Percentiles rank a stretch among this genome's conserved stretches.
phyloP scores from a whole-genome alignment of 2,888 invertebrate genomes.

The Noctua fimbriata region DNA sequence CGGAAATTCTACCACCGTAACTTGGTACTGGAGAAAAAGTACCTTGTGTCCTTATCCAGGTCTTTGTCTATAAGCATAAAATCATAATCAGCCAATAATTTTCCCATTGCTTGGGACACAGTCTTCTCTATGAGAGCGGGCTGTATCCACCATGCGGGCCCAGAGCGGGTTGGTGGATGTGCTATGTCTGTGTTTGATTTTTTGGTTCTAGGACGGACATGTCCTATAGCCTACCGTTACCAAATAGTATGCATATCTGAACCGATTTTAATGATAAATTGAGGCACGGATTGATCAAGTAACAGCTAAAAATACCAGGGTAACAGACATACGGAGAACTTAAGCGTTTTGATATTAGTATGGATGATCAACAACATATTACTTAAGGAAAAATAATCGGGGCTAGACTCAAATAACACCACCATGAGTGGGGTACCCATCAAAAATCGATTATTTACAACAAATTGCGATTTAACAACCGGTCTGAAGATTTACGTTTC shows the following conservation, averaged over 20 bases:
- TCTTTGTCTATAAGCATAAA: no score
- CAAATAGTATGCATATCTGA: not conserved
- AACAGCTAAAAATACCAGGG: not conserved
- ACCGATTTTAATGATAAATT: not conserved
- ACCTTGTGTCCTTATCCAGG: not conserved
- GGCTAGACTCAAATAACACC: constrained; percentile 54
- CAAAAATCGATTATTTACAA: constrained; percentile 87
- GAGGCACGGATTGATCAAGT: not conserved
- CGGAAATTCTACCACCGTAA: not conserved
- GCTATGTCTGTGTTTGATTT: not conserved
- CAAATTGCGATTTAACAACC: constrained; percentile 86
- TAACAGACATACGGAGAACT: not conserved
- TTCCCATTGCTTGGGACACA: not conserved
- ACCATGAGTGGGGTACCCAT: constrained; percentile 73
- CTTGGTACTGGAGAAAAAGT: not conserved
- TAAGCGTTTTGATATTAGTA: not conserved
- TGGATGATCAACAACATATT: constrained; percentile 58
- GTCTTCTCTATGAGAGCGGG: no score
- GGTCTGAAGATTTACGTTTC: constrained; percentile 52
- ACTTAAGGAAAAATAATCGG: constrained; percentile 55
- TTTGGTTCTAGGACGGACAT: not conserved
- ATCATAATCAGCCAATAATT: not conserved
- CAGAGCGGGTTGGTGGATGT: not conserved
- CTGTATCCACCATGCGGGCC: not conserved
- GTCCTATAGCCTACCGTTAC: not conserved